phyloP scores from a whole-genome alignment of 2,797 vertebrate species.

The Squalus acanthias region DNA sequence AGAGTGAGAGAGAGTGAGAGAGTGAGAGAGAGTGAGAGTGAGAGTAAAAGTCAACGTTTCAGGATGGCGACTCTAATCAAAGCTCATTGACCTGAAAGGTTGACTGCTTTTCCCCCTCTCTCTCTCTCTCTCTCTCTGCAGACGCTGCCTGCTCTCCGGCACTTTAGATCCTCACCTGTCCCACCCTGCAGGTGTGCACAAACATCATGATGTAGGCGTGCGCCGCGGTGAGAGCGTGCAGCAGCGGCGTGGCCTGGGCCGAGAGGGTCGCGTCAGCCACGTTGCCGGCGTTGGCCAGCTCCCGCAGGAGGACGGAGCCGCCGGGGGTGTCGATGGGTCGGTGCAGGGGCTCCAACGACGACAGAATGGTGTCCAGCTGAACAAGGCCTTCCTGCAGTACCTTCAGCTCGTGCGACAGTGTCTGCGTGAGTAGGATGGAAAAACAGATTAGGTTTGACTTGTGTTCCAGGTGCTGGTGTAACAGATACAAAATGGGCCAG shows the following conservation, averaged over 20 bases:
- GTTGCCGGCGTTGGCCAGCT: slow-evolving; percentile 83
- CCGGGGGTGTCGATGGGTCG: slow-evolving; percentile 90
- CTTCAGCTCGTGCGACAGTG: slow-evolving; percentile 89
- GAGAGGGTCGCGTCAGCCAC: slow-evolving; percentile 86
- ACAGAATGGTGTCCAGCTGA: slow-evolving; percentile 85
- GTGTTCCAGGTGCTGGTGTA: not conserved
- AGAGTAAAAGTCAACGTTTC: too few relatives aligned
- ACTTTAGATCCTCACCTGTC: too few relatives aligned
- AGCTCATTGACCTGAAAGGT: too few relatives aligned
- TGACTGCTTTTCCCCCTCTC: too few relatives aligned
- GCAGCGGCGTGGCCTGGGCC: slow-evolving; percentile 82
- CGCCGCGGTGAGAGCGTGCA: slow-evolving; percentile 87
- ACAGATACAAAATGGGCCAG: too few relatives aligned
- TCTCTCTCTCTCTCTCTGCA: too few relatives aligned
- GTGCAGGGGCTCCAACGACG: slow-evolving; percentile 84
- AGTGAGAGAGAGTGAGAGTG: too few relatives aligned
- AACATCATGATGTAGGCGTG: slow-evolving; percentile 98
- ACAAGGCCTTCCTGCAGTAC: slow-evolving; percentile 87
- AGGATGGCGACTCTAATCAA: too few relatives aligned
- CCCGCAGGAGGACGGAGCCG: slow-evolving; percentile 84
- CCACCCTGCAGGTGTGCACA: slow-evolving; percentile 90
- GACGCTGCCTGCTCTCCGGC: too few relatives aligned
- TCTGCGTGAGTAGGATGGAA: slow-evolving; percentile 55
- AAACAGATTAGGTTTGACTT: not conserved
- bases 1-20: too few relatives aligned